phyloP scores from a whole-genome alignment of 1,140 invertebrate species.

The Pseudomyrmex gracilis region DNA sequence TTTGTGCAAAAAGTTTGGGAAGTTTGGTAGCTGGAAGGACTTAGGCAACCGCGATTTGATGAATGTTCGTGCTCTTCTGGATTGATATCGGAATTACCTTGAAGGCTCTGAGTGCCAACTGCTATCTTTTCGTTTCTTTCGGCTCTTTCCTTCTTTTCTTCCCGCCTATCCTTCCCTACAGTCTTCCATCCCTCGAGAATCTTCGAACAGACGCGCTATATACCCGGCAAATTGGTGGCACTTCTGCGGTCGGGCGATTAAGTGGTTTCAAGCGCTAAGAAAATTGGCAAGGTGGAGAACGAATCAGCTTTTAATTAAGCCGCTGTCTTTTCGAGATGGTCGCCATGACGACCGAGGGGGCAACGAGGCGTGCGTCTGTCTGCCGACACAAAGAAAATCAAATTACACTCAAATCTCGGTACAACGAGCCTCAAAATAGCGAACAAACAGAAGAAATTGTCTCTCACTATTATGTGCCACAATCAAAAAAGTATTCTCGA shows the following conservation, averaged over 20 bases:
- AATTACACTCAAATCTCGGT: slow-evolving; percentile 46
- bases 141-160: slow-evolving; percentile 35
- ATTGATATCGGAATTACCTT: slow-evolving; percentile 82
- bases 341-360: slow-evolving; percentile 45
- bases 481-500: slow-evolving; percentile 35
- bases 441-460: slow-evolving; percentile 13
- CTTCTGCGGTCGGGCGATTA: slow-evolving; percentile 82
- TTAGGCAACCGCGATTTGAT: slow-evolving; percentile 68
- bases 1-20: slow-evolving; percentile 11
- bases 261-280: slow-evolving; percentile 77
- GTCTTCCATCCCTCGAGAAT: slow-evolving; percentile 70
- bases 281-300: slow-evolving; percentile 70
- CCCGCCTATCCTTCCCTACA: slow-evolving; percentile 23
- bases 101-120: slow-evolving; percentile 79
- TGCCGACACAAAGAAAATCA: slow-evolving; percentile 41
- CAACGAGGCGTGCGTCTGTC: slow-evolving; percentile 22
- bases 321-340: slow-evolving; percentile 65
- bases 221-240: slow-evolving; percentile 82
- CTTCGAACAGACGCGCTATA: slow-evolving; percentile 77
- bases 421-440: slow-evolving; percentile 26
- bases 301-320: slow-evolving; percentile 73
- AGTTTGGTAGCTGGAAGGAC: slow-evolving; percentile 41
- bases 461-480: not conserved
- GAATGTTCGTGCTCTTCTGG: slow-evolving; percentile 76
- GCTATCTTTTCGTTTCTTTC: slow-evolving; percentile 76